Evolutionary conservation across 1,140 invertebrate species (phyloP).

Genomic region (Catajapyx aquilonaris): DNA sequence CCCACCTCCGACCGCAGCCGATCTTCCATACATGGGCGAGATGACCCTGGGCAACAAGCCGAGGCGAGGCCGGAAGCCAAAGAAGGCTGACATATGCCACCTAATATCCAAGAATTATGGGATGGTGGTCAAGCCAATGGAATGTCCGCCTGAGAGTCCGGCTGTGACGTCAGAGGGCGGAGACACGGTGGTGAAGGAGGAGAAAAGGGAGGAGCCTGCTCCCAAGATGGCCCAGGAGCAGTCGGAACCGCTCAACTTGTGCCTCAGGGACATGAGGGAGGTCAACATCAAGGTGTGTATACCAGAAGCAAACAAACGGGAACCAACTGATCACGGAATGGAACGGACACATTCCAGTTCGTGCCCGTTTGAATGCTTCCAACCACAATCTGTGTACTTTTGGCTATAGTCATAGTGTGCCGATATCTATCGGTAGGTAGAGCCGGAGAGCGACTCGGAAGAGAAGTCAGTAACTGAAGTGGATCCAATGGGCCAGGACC

Average conservation of each 20-base stretch:
- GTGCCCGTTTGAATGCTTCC: too few species aligned
- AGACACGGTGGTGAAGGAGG: constrained; percentile 12
- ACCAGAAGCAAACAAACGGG: too few species aligned
- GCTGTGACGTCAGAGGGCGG: constrained; percentile 28
- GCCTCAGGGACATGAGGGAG: constrained; percentile 45
- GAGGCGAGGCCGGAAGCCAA: constrained; percentile 59
- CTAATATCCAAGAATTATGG: constrained; percentile 80
- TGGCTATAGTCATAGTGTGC: too few species aligned
- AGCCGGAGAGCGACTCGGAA: too few species aligned
- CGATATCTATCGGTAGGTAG: too few species aligned
- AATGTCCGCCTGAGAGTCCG: background rate
- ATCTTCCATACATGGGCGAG: constrained; percentile 74
- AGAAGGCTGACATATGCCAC: constrained; percentile 74
- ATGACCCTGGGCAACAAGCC: constrained; percentile 63
- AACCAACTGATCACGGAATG: background rate
- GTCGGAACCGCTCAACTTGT: constrained; percentile 57
- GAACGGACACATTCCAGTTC: background rate
- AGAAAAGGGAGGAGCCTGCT: constrained; percentile 7
- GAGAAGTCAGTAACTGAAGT: too few species aligned
- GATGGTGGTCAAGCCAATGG: constrained; percentile 29
- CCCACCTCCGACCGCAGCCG: too few species aligned
- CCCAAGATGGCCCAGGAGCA: constrained; percentile 27
- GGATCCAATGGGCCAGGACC: too few species aligned
- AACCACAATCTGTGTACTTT: too few species aligned
- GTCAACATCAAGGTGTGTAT: constrained; percentile 41